These are phyloP conservation scores for Drosophila lacicola DNA, from an alignment of 2,888 invertebrate genomes.

Conservation along the genomic window DNA sequence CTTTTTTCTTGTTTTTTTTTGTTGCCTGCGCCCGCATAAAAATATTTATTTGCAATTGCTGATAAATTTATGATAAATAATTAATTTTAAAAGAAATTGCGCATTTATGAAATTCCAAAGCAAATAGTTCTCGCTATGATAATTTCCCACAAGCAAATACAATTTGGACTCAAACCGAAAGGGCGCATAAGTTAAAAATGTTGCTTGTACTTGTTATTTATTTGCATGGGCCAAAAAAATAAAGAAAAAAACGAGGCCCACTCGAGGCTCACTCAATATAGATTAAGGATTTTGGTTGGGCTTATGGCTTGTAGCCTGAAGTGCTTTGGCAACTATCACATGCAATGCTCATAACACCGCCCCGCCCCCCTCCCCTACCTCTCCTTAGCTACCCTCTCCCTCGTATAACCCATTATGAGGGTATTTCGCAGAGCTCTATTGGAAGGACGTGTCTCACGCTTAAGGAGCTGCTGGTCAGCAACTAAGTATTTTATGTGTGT, in stretches of 20 bases:
- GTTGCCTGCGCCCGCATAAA: conserved; percentile 34
- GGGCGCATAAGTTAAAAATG: conserved; percentile 1
- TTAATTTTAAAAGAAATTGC: conserved; percentile 10
- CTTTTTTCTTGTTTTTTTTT: conserved; percentile 9
- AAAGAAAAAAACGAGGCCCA: conserved; percentile 12
- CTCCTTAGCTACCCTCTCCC: too few relatives aligned
- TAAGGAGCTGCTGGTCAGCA: conserved; percentile 41
- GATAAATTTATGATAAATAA: conserved; percentile 42
- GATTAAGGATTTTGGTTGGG: not conserved
- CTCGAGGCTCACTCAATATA: too few relatives aligned
- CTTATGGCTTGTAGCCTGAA: conserved; percentile 1
- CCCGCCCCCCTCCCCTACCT: not conserved
- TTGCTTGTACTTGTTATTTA: conserved; percentile 66
- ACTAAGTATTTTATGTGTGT: conserved; percentile 67
- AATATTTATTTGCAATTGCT: conserved; percentile 16
- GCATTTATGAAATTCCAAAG: not conserved
- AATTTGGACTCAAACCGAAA: conserved; percentile 1
- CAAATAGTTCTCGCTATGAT: not conserved
- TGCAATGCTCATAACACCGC: conserved; percentile 24
- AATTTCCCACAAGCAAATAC: conserved; percentile 21
- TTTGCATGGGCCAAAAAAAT: conserved; percentile 59
- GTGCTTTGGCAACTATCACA: conserved; percentile 24
- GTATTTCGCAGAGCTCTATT: conserved; percentile 32
- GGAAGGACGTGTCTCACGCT: conserved; percentile 32
- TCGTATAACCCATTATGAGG: conserved; percentile 8